phyloP scores from a whole-genome alignment of 1,140 invertebrate genomes.

The Coelopa frigida region DNA sequence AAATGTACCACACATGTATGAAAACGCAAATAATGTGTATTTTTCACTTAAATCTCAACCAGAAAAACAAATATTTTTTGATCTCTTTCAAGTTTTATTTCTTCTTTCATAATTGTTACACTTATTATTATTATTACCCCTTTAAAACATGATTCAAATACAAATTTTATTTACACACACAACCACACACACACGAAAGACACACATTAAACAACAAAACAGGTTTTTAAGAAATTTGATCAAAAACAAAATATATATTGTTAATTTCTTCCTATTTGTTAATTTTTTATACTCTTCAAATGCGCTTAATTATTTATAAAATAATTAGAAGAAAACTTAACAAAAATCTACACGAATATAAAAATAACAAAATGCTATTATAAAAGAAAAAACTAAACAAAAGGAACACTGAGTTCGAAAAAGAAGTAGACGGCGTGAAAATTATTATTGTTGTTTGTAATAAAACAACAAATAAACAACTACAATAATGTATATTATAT shows the following conservation, averaged over 20 bases:
- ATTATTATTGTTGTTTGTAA: constrained; percentile 13
- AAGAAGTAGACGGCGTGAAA: neutral
- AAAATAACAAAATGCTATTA: neutral
- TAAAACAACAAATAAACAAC: constrained; percentile 12
- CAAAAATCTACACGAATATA: constrained; percentile 14
- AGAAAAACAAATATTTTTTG: constrained; percentile 13
- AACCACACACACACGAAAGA: too few relatives aligned
- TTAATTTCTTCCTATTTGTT: too few relatives aligned
- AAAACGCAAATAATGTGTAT: too few relatives aligned
- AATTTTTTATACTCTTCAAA: constrained; percentile 37
- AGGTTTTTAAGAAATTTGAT: too few relatives aligned
- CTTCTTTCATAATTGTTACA: constrained; percentile 7
- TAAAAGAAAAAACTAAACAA: neutral
- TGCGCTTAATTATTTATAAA: constrained; percentile 20
- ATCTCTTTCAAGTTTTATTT: constrained; percentile 14
- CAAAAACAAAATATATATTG: too few relatives aligned
- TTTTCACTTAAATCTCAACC: constrained; percentile 10
- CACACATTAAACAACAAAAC: too few relatives aligned
- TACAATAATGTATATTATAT: constrained; percentile 2
- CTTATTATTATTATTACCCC: too few relatives aligned
- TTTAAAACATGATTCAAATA: too few relatives aligned
- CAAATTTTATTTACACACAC: too few relatives aligned
- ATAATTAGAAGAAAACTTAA: neutral
- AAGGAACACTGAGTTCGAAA: neutral
- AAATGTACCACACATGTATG: too few relatives aligned